Evolutionary conservation across 2,797 vertebrate genomes (phyloP).

Genomic region (Pteropus rufus): DNA sequence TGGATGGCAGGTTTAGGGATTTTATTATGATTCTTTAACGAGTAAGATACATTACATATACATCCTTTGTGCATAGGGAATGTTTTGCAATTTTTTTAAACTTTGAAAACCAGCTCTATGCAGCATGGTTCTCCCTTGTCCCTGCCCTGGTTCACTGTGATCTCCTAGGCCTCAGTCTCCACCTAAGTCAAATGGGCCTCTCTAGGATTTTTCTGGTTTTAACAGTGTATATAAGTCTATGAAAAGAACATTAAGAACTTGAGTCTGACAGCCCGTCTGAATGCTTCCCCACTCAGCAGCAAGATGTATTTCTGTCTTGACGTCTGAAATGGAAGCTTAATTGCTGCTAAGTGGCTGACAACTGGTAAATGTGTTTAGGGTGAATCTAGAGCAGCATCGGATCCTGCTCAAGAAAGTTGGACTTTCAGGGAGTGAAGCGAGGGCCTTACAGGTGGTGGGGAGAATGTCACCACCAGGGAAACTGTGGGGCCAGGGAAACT

Average conservation of each 20-base stretch:
- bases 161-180: neutral
- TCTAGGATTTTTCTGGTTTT: neutral
- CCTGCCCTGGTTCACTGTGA: neutral
- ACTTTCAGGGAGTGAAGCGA: neutral
- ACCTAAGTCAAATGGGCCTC: neutral
- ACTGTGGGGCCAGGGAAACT: neutral
- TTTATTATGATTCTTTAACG: neutral
- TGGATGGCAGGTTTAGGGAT: neutral
- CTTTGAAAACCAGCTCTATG: neutral
- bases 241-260: neutral
- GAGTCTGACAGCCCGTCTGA: conserved; percentile 31
- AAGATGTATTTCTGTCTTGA: conserved; percentile 59
- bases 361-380: neutral
- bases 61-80: neutral
- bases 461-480: no score
- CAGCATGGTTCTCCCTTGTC: neutral
- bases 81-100: neutral
- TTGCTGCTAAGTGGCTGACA: conserved; percentile 57
- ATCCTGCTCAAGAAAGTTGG: neutral
- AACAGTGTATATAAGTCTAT: neutral
- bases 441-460: neutral
- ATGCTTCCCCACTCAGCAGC: conserved; percentile 10
- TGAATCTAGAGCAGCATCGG: neutral
- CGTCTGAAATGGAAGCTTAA: conserved; percentile 53
- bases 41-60: neutral